Base-by-base conservation (phyloP, 2,113 vertebrate species). In the Microcebus griseorufus region DNA sequence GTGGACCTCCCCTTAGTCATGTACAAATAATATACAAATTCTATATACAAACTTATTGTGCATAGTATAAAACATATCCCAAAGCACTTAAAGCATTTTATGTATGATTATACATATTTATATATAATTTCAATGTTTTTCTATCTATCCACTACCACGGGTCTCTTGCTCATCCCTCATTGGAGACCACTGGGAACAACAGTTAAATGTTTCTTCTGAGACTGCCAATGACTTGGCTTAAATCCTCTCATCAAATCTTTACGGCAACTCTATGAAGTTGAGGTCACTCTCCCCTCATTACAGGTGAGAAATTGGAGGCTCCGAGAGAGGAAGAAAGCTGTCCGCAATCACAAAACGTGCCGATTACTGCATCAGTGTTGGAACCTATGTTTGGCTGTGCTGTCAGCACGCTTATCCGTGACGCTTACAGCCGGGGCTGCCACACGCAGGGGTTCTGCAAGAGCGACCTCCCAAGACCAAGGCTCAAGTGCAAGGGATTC, bases 281-380 rank as follows among this genome's bases (percentile, higher is more conserved):
- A 20, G 62, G 6, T 81, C 85, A 64, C 3, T 23, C 11, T 29
- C 48, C 45, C 55, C 22, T 12, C 37, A 16, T 29, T 48, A 12
- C 73, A 51, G 76, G 27, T 53, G 53, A 70, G 48, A 62, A 84
- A 78, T 17, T 53, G 42, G 42, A 91, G 34, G 9, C 5, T 48
- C 9, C 2, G 20, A 22, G 23, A 60, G 22, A 6, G 29, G 55
- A 16, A 72, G 48, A 81, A 9, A 60, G 32, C 51, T 37, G 39
- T 72, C 25, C 10, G 0, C 20, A 5, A 60, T 48, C 80, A 55
- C 34, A 5, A 22, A n/a, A 16, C 51, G 14, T 4, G 27, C 76
- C 3, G 18, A 20, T 17, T 18, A 9, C 37, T 32, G 62, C 13
- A 0, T 42, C 8, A 0, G 27, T 20, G 1, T 17, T 32, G 25